Percentiles rank a stretch among this genome's conserved stretches.
Conservation (phyloP, 2,888 invertebrate genomes). For the Sisyra nigra region DNA sequence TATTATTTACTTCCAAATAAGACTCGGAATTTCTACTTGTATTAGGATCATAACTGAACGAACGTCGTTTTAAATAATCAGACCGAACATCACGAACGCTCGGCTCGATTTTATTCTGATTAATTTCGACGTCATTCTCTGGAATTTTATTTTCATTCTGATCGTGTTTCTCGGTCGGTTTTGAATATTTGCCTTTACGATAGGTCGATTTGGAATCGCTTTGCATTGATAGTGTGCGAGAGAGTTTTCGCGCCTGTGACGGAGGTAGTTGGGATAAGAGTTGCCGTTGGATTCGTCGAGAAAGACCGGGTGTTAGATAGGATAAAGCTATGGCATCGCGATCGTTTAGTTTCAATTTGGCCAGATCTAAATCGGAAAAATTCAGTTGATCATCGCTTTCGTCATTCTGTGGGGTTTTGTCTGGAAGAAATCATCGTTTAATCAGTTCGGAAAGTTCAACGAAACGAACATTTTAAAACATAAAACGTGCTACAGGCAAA, state of each 20-base stretch:
- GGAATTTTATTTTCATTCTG: neutral
- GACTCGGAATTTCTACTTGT: too few relatives aligned
- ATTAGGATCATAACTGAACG: conserved; percentile 2
- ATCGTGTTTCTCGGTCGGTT: conserved; percentile 11
- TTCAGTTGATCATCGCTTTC: conserved; percentile 22
- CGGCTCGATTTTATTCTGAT: neutral
- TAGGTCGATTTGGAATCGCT: conserved; percentile 14
- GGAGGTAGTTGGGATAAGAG: conserved; percentile 52
- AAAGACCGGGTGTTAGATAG: conserved; percentile 52
- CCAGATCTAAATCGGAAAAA: conserved; percentile 47
- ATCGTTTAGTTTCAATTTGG: conserved; percentile 49
- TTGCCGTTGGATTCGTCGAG: conserved; percentile 54
- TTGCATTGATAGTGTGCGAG: conserved; percentile 43
- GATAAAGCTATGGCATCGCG: conserved; percentile 52
- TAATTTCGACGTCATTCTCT: neutral
- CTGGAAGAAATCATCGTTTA: conserved; percentile 12
- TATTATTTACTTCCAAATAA: too few relatives aligned
- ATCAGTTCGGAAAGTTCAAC: neutral
- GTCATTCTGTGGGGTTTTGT: conserved; percentile 17
- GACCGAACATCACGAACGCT: neutral
- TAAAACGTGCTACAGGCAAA: too few relatives aligned
- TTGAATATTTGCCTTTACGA: conserved; percentile 9
- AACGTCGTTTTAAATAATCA: conserved; percentile 3
- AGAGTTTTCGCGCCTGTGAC: conserved; percentile 46
- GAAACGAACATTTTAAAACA: neutral